Base-by-base conservation (phyloP, 1,140 invertebrate species). In the Philopotamus ludificatus region DNA sequence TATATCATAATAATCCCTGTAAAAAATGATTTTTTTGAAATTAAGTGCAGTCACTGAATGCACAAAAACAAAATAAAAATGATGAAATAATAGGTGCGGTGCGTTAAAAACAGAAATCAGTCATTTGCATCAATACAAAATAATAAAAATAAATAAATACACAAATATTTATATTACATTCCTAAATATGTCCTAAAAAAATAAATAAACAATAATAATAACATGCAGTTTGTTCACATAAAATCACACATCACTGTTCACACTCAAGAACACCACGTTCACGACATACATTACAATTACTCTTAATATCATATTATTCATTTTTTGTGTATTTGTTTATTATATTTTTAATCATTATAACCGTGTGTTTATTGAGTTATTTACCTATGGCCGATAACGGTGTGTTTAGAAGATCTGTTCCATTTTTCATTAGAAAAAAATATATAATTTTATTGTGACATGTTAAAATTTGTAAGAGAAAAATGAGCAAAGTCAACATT, bases 11-110 rank as follows among this genome's bases (percentile, higher is more conserved):
- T 18, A 58, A 21, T 42, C 60, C 71, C 68, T 65, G 55, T 75
- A 74, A 64, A 23, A 64, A 41, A 45, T n/a, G n/a, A 68, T 67
- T 60, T 47, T 54, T 41, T 67, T 41, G 66, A 69, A 61, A 71
- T 71, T 34, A 72, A 78, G 78, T 76, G 79, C 79, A 79, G 76
- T 80, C 79, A 81, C 79, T 81, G 79, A 80, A 81, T 81, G 78
- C 79, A 72, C 63, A 44, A 70, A 74, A 78, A 72, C 63, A 44
- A 70, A 74, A 53, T 65, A 73, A 76, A 73, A 75, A 65, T 69
- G 71, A 65, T 71, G 58, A 72, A 73, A 73, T 68, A 64, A 66
- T 73, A 70, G 73, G 73, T 72, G 47, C 64, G 54, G 70, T 70
- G 73, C 73, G 72, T 73, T 72, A n/a, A 71, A 74, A 72, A 73